Base-by-base conservation (phyloP, 2,797 vertebrate genomes). In the Sciaenops ocellatus region DNA sequence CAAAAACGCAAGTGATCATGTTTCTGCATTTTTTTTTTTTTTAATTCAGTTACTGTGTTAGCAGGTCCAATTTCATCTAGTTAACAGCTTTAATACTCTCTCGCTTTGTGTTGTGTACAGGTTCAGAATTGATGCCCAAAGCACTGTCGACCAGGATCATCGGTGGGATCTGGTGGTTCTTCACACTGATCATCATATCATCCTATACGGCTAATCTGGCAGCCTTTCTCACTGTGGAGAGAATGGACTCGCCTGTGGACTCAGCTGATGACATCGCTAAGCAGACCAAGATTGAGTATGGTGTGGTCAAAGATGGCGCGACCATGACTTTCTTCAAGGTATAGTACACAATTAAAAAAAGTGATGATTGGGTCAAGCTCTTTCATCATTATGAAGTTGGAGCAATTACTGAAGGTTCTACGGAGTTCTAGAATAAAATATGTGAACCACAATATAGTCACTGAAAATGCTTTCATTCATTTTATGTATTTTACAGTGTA, bases 321-420 rank as follows among this genome's bases (percentile, higher is more conserved):
- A 99, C 98, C 48, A 99, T 99, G 98, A 95, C 97, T 86, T 99
- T 99, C 94, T 99, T 99, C 88, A 99, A 98, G 98, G 98, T 99
- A 94, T 0, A 50, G 34, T 22, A 69, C 13, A 54, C 77, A 61
- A 5, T 18, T 18, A 41, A 20, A 8, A 56, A 0, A 4, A 41
- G 18, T 11, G 12, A 8, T 56, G 42, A 60, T 17, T 28, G 15
- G 34, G 6, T 55, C 0, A 11, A 24, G 20, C 3, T 55, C 3
- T 17, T 54, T 67, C 57, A 6, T 52, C 7, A 7, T 44, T n/a
- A 56, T 5, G 16, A 62, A 44, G 22, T 54, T 52, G 2, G 2
- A 18, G 60, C 17, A 68, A 38, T 44, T 26, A 12, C 51, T 48
- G 38, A 54, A 42, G 8, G 20, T 34, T 42, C 47, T 38, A n/a